A percentile compares a stretch with the other conserved stretches of the same genome.
Evolutionary conservation across 2,113 vertebrate genomes (phyloP).

Genomic region (Esox niger): DNA sequence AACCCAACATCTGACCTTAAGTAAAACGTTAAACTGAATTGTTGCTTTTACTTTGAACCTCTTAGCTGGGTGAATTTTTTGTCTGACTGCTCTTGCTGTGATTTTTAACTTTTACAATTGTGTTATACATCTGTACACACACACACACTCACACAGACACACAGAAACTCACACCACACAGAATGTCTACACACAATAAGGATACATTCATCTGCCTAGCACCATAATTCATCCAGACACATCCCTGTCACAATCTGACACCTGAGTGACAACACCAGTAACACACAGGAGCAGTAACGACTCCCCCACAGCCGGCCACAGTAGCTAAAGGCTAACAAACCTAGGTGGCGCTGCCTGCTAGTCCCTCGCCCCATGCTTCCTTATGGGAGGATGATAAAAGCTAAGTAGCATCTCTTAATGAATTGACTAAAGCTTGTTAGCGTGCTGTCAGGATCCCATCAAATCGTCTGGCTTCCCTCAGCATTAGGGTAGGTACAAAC

Average conservation of each 20-base stretch:
- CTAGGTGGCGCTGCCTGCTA: background rate
- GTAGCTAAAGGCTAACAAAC: too few relatives aligned
- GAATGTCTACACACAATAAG: background rate
- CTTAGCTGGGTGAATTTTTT: too few relatives aligned
- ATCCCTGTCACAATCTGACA: background rate
- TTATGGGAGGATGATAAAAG: background rate
- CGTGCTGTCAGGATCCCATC: background rate
- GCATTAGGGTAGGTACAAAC: background rate
- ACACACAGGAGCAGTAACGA: background rate
- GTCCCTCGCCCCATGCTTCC: background rate
- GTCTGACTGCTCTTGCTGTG: too few relatives aligned
- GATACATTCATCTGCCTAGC: background rate
- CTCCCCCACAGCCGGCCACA: too few relatives aligned
- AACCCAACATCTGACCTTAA: too few relatives aligned
- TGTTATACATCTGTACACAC: background rate
- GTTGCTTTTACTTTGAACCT: too few relatives aligned
- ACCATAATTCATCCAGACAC: background rate
- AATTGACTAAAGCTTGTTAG: background rate
- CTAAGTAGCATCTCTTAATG: background rate
- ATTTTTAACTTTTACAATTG: too few relatives aligned
- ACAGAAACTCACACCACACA: constrained; percentile 1
- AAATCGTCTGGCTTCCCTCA: background rate
- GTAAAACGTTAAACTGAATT: too few relatives aligned
- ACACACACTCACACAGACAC: constrained; percentile 6
- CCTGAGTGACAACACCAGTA: background rate